These are phyloP conservation scores for Petaurus breviceps DNA, from an alignment of 2,113 vertebrate genomes.

Conservation along the genomic window DNA sequence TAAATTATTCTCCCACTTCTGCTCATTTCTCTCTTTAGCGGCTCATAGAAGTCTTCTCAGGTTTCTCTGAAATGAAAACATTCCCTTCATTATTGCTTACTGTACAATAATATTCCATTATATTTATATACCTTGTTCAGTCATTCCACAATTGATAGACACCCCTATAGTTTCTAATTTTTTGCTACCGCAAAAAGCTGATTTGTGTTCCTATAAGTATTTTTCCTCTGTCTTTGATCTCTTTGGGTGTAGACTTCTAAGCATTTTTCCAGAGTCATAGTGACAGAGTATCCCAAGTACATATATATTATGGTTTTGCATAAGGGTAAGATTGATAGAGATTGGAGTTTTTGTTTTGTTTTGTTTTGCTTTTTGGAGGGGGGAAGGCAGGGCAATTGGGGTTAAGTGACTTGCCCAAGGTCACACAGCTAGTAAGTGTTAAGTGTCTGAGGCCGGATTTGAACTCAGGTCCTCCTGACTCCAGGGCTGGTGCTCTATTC, in stretches of 20 bases:
- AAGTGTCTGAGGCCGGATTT: no score
- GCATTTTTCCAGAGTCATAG: background rate
- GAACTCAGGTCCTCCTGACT: no score
- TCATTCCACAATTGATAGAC: background rate
- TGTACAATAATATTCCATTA: background rate
- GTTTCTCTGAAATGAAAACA: background rate
- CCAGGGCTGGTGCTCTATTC: no score
- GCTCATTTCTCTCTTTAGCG: background rate
- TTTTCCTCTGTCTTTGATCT: background rate
- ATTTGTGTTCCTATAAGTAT: background rate
- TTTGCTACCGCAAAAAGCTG: background rate
- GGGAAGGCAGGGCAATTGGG: no score
- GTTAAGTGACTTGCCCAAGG: no score
- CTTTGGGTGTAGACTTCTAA: background rate
- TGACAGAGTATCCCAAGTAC: background rate
- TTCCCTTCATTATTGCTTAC: background rate
- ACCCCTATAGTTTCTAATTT: background rate
- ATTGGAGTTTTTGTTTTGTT: background rate
- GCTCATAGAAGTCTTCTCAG: background rate
- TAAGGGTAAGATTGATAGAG: background rate
- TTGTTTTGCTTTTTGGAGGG: no score
- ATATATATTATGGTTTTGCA: background rate
- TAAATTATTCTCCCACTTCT: background rate
- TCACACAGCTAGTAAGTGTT: no score
- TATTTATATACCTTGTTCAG: background rate